phyloP scores from a whole-genome alignment of 2,113 vertebrate species.

The Paratilapia polleni region DNA sequence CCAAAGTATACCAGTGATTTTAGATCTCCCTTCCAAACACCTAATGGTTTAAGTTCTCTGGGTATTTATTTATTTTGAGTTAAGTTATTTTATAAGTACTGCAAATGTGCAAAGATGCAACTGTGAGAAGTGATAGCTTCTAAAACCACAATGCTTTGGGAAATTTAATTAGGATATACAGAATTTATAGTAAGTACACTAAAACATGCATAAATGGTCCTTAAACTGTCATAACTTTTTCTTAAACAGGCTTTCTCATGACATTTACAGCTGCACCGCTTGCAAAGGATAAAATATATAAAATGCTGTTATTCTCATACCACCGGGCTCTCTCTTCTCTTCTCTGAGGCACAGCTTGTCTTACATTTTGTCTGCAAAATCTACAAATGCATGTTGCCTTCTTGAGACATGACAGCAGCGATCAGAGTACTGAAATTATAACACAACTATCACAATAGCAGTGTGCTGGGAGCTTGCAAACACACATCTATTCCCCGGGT shows the following conservation, averaged over 20 bases:
- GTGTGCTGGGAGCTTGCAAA: slow-evolving; percentile 19
- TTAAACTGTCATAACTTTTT: neutral
- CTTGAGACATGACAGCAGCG: slow-evolving; percentile 54
- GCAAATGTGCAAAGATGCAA: no score
- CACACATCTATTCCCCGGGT: slow-evolving; percentile 51
- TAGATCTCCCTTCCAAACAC: neutral
- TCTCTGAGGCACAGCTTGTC: slow-evolving; percentile 7
- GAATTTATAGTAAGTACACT: neutral
- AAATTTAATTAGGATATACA: neutral
- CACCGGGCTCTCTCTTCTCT: neutral
- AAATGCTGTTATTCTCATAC: slow-evolving; percentile 5
- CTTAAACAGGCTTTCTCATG: neutral
- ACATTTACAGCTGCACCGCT: neutral
- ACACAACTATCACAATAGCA: slow-evolving; percentile 40
- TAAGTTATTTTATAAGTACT: neutral
- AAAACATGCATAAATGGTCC: neutral
- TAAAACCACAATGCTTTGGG: neutral
- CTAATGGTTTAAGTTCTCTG: neutral
- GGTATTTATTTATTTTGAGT: neutral
- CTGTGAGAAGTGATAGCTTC: neutral
- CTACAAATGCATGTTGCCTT: slow-evolving; percentile 42
- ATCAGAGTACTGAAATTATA: slow-evolving; percentile 58
- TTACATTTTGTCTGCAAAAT: slow-evolving; percentile 34
- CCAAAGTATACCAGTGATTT: neutral
- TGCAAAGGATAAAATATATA: slow-evolving; percentile 1